Conservation (phyloP, 2,888 invertebrate genomes). For the Athalia cordata region DNA sequence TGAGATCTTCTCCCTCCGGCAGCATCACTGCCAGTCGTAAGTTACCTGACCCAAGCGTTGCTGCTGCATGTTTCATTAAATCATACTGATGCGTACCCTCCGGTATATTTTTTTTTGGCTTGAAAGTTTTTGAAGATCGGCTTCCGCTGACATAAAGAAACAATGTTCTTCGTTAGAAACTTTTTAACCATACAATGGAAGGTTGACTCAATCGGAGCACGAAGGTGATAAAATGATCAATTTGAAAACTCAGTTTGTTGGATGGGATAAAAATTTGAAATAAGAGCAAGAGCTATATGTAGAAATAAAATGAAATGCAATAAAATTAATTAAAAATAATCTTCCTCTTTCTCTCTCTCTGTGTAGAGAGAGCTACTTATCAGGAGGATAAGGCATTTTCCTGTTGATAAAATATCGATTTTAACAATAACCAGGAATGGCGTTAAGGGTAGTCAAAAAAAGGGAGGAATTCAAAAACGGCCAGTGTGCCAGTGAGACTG, state of each 20-base stretch:
- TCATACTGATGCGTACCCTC: conserved; percentile 99
- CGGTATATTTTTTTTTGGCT: conserved; percentile 98
- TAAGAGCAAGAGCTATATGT: neutral
- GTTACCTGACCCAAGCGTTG: conserved; percentile 98
- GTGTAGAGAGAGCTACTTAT: conserved; percentile 47
- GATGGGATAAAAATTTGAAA: too few species aligned
- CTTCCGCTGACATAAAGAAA: conserved; percentile 80
- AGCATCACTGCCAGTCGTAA: conserved; percentile 95
- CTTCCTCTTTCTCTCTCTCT: neutral
- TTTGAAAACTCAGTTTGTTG: too few species aligned
- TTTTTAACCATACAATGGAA: too few species aligned
- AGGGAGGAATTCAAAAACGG: neutral
- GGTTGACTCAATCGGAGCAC: too few species aligned
- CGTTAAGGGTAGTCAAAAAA: neutral
- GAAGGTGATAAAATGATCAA: neutral
- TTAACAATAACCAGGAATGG: neutral
- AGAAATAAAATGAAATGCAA: conserved; percentile 4
- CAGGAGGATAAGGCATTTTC: neutral
- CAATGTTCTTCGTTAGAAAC: too few species aligned
- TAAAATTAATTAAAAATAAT: conserved; percentile 37
- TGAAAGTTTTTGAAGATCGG: conserved; percentile 97
- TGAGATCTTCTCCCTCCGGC: conserved; percentile 98
- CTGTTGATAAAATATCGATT: conserved; percentile 28
- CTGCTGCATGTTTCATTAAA: conserved; percentile 99
- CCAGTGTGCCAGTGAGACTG: neutral